Percentiles rank a stretch among this genome's conserved stretches.
Conservation (phyloP, 2,113 vertebrate genomes). For the Lathamus discolor region DNA sequence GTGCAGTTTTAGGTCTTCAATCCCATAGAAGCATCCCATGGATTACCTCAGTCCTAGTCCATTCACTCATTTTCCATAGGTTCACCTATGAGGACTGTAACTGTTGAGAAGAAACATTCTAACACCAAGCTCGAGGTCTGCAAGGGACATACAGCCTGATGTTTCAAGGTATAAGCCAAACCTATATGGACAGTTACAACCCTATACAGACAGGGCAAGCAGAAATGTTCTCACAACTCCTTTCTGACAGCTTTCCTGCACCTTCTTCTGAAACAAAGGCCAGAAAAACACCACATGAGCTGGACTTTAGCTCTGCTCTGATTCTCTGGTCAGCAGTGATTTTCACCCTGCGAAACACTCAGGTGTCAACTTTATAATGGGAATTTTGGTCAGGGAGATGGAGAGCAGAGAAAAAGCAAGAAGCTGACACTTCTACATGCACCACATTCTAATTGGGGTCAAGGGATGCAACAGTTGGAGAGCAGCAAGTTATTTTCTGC, state of each 20-base stretch:
- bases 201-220: background rate
- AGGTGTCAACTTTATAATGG: conserved; percentile 61
- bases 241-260: background rate
- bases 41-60: background rate
- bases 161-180: background rate
- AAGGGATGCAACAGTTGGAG: conserved; percentile 33
- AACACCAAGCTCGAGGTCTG: background rate
- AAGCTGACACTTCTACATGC: conserved; percentile 51
- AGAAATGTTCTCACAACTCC: background rate
- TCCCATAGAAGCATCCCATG: background rate
- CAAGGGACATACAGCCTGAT: background rate
- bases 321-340: background rate
- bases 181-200: background rate
- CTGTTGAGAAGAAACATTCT: background rate
- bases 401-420: background rate
- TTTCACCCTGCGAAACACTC: conserved; percentile 33
- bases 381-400: conserved; percentile 34
- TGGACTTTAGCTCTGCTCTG: background rate
- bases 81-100: background rate
- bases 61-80: background rate
- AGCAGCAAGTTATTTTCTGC: conserved; percentile 43
- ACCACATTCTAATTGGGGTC: conserved; percentile 69
- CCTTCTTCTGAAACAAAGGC: background rate
- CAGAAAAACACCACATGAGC: background rate
- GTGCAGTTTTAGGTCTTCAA: background rate